Evolutionary conservation across 2,888 invertebrate species (phyloP).

Genomic region (Hirtodrosophila cameraria): DNA sequence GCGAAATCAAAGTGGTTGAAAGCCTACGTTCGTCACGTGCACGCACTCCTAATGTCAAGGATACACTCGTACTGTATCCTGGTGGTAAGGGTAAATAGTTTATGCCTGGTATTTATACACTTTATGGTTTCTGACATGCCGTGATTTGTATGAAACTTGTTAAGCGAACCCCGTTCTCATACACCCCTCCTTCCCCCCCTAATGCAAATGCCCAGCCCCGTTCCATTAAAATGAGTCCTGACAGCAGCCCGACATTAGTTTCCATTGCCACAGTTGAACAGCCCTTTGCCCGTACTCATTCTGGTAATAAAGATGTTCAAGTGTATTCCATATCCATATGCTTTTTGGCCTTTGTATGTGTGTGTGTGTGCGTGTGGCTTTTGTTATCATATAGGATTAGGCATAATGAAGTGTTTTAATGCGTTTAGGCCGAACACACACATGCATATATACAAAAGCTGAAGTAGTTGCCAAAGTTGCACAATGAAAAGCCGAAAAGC

Average conservation of each 20-base stretch:
- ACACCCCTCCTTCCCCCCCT: too few species aligned
- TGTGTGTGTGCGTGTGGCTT: slow-evolving; percentile 64
- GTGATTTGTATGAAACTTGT: slow-evolving; percentile 74
- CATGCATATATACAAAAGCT: slow-evolving; percentile 17
- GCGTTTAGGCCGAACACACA: slow-evolving; percentile 69
- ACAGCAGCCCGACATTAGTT: slow-evolving; percentile 46
- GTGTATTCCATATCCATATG: slow-evolving; percentile 74
- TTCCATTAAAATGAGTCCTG: slow-evolving; percentile 69
- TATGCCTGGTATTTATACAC: slow-evolving; percentile 74
- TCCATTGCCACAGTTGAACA: slow-evolving; percentile 31
- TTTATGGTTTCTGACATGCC: slow-evolving; percentile 80
- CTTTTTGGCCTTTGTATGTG: slow-evolving; percentile 21
- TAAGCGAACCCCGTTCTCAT: slow-evolving; percentile 37
- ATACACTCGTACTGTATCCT: too few species aligned
- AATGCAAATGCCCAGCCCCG: slow-evolving; percentile 68
- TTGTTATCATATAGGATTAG: slow-evolving; percentile 80
- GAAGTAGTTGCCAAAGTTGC: slow-evolving; percentile 41
- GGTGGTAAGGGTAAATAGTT: slow-evolving; percentile 64
- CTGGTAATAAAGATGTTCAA: slow-evolving; percentile 76
- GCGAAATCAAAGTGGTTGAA: slow-evolving; percentile 73
- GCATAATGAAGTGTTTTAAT: slow-evolving; percentile 79
- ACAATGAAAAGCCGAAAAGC: slow-evolving; percentile 45
- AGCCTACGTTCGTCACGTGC: slow-evolving; percentile 68
- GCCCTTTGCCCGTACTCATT: slow-evolving; percentile 33
- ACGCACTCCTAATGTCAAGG: slow-evolving; percentile 70